phyloP scores from a whole-genome alignment of 2,113 vertebrate genomes.

The Lipotes vexillifer region DNA sequence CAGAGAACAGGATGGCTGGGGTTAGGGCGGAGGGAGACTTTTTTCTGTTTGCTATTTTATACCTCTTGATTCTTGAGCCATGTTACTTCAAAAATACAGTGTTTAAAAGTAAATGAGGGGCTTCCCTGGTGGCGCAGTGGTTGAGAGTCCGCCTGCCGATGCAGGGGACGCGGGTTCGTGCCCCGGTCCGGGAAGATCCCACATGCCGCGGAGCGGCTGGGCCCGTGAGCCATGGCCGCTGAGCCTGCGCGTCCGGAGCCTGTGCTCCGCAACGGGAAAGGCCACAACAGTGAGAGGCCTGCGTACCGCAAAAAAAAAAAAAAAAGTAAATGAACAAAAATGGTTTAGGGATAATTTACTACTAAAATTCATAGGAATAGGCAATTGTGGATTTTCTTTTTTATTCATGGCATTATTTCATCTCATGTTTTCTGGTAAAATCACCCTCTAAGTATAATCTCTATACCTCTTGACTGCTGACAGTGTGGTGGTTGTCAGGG shows the following conservation, averaged over 20 bases:
- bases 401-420: neutral
- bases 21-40: neutral
- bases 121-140: too few relatives aligned
- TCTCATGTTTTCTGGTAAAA: neutral
- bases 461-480: slow-evolving; percentile 5
- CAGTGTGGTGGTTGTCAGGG: neutral
- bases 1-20: neutral
- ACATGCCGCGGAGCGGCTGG: too few relatives aligned
- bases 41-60: neutral
- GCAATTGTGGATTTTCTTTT: neutral
- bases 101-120: neutral
- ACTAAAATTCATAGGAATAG: neutral
- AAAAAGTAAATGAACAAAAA: neutral
- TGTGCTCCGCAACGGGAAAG: too few relatives aligned
- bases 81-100: neutral
- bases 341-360: neutral
- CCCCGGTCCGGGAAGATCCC: too few relatives aligned
- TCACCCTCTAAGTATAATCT: slow-evolving; percentile 13
- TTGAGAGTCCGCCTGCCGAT: too few relatives aligned
- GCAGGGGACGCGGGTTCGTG: too few relatives aligned
- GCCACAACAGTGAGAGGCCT: too few relatives aligned
- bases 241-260: too few relatives aligned
- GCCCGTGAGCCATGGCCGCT: too few relatives aligned
- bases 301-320: too few relatives aligned
- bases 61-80: slow-evolving; percentile 5